Evolutionary conservation across 1,140 invertebrate genomes (phyloP), one percentile per base, ranked within the genome.

Genomic region (Tachypleus tridentatus): DNA sequence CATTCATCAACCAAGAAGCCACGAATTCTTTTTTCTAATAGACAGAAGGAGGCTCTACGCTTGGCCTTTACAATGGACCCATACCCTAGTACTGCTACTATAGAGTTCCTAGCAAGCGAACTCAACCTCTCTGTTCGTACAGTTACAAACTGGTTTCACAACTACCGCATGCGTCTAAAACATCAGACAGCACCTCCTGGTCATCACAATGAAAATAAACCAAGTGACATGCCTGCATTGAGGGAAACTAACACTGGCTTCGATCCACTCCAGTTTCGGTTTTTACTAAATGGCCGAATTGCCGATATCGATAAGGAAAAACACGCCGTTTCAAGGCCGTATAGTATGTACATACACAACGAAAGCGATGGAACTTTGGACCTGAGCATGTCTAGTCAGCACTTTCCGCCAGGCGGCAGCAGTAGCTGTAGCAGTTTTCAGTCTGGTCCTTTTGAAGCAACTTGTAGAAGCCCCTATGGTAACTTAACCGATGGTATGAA

Each of bases 71-170:
- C 89, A 0, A 79, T 98, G 9, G 96, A 98, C 77, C 93, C 95
- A 0, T 98, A 98, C 75, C 97, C 97, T 0, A 96, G 93, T 74
- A 87, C 95, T 68, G 86, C 87, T 6, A 95, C 92, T 49, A 97
- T 98, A 56, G 96, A 98, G 76, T 94, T 94, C 71, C 80, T 99
- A 62, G 93, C 93, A 9, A 83, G 85, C 29, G 93, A 97, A 76
- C 79, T 99, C 6, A 87, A 85, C 7, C 79, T 99, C n/a, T 91
- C 92, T 3, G 89, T 93, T 7, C 83, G 95, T 69, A 98, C 95
- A 51, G 97, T 99, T 65, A 95, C 92, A 11, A 98, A 98, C 76
- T 99, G 96, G 96, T 98, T 98, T 82, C 96, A 98, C 79, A 99
- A 98, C 76, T 94, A 99, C 77, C 85, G 96, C 64, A 99, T 98